Conservation (phyloP, 2,797 vertebrate species). For the Podargus strigoides region DNA sequence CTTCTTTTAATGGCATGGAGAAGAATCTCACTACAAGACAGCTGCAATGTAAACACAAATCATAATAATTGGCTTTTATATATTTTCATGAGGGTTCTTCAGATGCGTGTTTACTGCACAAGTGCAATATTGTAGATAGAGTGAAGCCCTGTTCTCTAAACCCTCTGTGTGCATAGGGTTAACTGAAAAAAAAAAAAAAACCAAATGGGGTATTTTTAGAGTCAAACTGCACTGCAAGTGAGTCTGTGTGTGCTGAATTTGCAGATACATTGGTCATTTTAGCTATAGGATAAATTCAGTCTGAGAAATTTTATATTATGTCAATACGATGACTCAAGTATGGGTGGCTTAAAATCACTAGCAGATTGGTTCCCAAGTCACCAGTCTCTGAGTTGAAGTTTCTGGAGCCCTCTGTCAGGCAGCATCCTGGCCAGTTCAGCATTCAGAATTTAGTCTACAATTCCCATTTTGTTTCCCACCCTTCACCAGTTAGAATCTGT, state of each 20-base stretch:
- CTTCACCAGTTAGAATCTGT: background rate
- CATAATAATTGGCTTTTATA: conserved; percentile 55
- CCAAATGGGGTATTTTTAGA: background rate
- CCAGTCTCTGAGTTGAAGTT: background rate
- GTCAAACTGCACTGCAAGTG: background rate
- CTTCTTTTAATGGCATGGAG: background rate
- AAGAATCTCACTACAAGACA: conserved; percentile 39
- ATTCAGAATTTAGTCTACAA: background rate
- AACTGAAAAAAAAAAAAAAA: background rate
- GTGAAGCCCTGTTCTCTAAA: background rate
- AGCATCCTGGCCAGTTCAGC: background rate
- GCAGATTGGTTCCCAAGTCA: background rate
- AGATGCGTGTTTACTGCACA: conserved; percentile 39
- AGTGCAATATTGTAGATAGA: conserved; percentile 36
- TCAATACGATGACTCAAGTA: background rate
- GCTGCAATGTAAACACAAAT: conserved; percentile 56
- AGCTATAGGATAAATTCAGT: background rate
- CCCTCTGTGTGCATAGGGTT: background rate
- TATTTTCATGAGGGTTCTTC: conserved; percentile 63
- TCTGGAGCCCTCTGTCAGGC: background rate
- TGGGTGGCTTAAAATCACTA: background rate
- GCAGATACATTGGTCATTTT: background rate
- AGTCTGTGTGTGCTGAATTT: background rate
- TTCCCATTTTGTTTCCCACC: background rate
- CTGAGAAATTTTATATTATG: background rate